These are phyloP conservation scores for Podarcis raffonei DNA, from an alignment of 2,113 vertebrate genomes.

Conservation along the genomic window DNA sequence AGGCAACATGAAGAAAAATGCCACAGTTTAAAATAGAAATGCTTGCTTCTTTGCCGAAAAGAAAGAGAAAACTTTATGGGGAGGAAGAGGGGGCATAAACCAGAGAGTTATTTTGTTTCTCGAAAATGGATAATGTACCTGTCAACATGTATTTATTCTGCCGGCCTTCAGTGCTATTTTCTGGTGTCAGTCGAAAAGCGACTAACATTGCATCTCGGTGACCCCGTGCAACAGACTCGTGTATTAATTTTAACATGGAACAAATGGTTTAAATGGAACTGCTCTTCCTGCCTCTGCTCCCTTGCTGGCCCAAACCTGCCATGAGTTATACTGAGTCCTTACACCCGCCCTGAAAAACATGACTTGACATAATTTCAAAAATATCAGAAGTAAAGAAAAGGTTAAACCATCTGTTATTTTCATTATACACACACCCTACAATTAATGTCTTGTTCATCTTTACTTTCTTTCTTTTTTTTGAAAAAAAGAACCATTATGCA, in stretches of 20 bases:
- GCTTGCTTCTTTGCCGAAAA: slow-evolving; percentile 22
- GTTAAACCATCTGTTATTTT: slow-evolving; percentile 78
- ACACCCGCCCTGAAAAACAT: slow-evolving; percentile 31
- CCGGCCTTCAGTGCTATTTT: slow-evolving; percentile 42
- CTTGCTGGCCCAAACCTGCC: background rate
- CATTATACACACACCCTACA: slow-evolving; percentile 71
- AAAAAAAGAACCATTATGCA: slow-evolving; percentile 79
- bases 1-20: slow-evolving; percentile 43
- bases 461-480: slow-evolving; percentile 66
- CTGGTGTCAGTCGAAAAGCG: slow-evolving; percentile 39
- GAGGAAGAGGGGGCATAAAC: background rate
- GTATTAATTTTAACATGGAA: slow-evolving; percentile 52
- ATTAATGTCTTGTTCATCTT: slow-evolving; percentile 78
- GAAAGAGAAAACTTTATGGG: background rate
- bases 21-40: background rate
- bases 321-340: slow-evolving; percentile 53
- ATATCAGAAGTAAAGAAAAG: slow-evolving; percentile 26
- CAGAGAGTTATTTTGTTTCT: slow-evolving; percentile 38
- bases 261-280: slow-evolving; percentile 55
- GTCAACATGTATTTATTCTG: slow-evolving; percentile 49
- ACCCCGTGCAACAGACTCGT: background rate
- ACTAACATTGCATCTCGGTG: slow-evolving; percentile 46
- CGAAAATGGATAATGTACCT: slow-evolving; percentile 41
- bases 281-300: background rate
- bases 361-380: slow-evolving; percentile 44